Conservation (phyloP, 2,113 vertebrate species). For the Holacanthus passer region DNA sequence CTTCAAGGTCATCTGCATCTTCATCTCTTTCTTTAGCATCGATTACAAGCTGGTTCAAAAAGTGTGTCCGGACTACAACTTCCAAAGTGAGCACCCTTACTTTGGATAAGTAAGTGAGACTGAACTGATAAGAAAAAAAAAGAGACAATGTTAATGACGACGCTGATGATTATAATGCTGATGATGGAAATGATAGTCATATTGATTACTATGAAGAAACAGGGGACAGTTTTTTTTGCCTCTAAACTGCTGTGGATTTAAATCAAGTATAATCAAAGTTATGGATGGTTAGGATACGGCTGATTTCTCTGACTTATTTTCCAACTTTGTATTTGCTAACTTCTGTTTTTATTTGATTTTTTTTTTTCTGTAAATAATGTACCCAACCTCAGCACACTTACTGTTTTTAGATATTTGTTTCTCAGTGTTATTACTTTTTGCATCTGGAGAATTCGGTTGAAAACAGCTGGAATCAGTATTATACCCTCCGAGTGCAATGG, state of each 20-base stretch:
- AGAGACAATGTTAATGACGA: constrained; percentile 54
- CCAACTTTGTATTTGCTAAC: constrained; percentile 75
- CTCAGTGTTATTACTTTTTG: constrained; percentile 74
- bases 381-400: constrained; percentile 69
- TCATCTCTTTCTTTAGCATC: constrained; percentile 98
- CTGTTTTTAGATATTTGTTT: constrained; percentile 80
- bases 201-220: constrained; percentile 68
- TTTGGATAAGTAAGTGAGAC: constrained; percentile 86
- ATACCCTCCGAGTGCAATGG: constrained; percentile 50
- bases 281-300: constrained; percentile 65
- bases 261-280: constrained; percentile 75
- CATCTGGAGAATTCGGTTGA: constrained; percentile 67
- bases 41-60: constrained; percentile 99
- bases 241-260: constrained; percentile 75
- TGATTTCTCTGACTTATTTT: constrained; percentile 69
- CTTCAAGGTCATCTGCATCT: constrained; percentile 99
- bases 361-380: constrained; percentile 83
- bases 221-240: constrained; percentile 76
- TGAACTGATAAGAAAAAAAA: constrained; percentile 37
- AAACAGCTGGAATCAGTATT: constrained; percentile 65
- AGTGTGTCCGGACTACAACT: constrained; percentile 99
- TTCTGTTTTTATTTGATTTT: constrained; percentile 65
- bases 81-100: constrained; percentile 96
- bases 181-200: constrained; percentile 67
- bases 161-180: constrained; percentile 56